Evolutionary conservation across 2,797 vertebrate species (phyloP), one percentile per base, ranked within the genome.

Genomic region (Pelobates cultripes): DNA sequence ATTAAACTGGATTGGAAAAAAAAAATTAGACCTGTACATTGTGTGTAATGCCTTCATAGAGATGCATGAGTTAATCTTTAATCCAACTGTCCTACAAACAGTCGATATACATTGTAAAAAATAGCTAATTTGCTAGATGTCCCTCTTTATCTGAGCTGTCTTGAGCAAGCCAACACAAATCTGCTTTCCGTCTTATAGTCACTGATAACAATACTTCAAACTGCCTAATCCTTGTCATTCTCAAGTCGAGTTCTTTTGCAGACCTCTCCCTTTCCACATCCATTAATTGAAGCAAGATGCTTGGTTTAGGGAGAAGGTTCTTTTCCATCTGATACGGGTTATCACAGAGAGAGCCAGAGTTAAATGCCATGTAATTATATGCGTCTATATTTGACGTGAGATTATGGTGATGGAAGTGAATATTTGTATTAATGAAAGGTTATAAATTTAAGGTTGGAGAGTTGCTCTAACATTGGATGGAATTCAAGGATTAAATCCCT

Each of bases 191-290:
- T 64, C 61, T 40, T n/a, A 7, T 17, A 64, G 61, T 7, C 61
- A 40, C 61, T 64, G 61, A 64, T 64, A 64, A 64, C 61, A 10
- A 28, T 8, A n/a, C 61, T 40, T 28, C 7, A n/a, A 64, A n/a
- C 61, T 64, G 61, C 61, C 61, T 64, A 64, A n/a, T 64, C 61
- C 61, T 40, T 40, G 61, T 64, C 61, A 64, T 64, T 64, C 61
- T 28, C 61, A 64, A 64, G n/a, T 64, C 7, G 28, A 64, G 61
- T 40, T 28, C 17, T 64, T 64, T n/a, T 40, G 61, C 61, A 7
- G 17, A 40, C n/a, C 61, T 7, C 17, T 64, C 5, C 2, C 61
- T 7, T 10, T 64, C n/a, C 7, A 14, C 3, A 64, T 28, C 61
- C 6, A 1, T 64, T 64, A 64, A 64, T 64, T 64, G 28, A 64